phyloP scores from a whole-genome alignment of 2,113 vertebrate species.

The Dasyornis broadbenti region DNA sequence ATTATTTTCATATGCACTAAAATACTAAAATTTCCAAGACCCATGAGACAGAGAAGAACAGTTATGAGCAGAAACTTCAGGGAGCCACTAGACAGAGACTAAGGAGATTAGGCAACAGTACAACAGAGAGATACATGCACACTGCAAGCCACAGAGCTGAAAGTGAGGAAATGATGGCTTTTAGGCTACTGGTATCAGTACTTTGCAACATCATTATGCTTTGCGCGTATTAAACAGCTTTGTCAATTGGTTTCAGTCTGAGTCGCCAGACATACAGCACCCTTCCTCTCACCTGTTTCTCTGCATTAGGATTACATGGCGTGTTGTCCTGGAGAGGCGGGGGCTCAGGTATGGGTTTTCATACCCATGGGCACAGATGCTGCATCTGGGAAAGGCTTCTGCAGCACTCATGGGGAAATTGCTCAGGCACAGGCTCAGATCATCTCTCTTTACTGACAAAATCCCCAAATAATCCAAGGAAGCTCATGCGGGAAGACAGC shows the following conservation, averaged over 20 bases:
- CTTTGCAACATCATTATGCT: background rate
- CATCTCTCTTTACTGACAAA: background rate
- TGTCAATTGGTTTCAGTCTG: background rate
- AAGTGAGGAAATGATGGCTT: background rate
- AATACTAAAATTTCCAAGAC: background rate
- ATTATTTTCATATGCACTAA: background rate
- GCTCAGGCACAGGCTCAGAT: background rate
- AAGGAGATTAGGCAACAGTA: background rate
- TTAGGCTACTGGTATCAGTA: background rate
- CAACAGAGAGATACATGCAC: background rate
- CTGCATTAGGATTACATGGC: fast-evolving
- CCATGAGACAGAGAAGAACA: background rate
- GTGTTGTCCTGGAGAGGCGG: background rate
- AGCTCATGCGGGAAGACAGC: background rate
- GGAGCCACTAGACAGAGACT: background rate
- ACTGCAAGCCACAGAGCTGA: background rate
- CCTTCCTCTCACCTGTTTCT: background rate
- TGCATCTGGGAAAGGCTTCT: background rate
- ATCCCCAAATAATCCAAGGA: background rate
- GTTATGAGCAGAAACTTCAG: background rate
- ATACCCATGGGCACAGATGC: background rate
- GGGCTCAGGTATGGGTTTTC: fast-evolving
- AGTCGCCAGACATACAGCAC: background rate
- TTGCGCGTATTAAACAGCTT: background rate
- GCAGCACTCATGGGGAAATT: background rate